A percentile compares a stretch with the other conserved stretches of the same genome.
phyloP scores from a whole-genome alignment of 2,888 invertebrate species.

The Tromatobia lineatoria region DNA sequence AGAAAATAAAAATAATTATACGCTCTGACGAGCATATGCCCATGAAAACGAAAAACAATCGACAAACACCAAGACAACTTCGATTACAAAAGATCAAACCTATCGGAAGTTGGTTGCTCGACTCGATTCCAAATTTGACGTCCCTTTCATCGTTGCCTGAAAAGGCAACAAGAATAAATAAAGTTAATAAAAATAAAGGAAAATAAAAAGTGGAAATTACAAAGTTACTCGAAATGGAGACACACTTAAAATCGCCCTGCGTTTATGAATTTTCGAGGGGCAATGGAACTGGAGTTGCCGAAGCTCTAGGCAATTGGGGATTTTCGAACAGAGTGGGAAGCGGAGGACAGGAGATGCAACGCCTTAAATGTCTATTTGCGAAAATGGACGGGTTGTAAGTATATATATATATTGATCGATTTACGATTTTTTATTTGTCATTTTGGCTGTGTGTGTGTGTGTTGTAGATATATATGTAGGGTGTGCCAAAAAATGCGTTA shows the following conservation, averaged over 20 bases:
- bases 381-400: constrained; percentile 80
- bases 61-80: not conserved
- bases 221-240: constrained; percentile 50
- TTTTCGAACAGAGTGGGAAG: constrained; percentile 77
- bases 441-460: not conserved
- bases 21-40: not conserved
- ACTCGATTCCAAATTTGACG: not conserved
- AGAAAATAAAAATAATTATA: not conserved
- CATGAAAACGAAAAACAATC: not conserved
- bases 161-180: too few species aligned
- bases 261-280: constrained; percentile 76
- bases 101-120: not conserved
- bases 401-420: not conserved
- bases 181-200: constrained; percentile 1
- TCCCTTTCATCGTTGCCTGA: not conserved
- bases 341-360: constrained; percentile 78
- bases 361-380: constrained; percentile 78
- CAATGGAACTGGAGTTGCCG: constrained; percentile 78
- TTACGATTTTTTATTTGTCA: constrained; percentile 1
- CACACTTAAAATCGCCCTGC: constrained; percentile 71
- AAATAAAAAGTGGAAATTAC: constrained; percentile 41
- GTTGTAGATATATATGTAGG: too few species aligned
- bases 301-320: constrained; percentile 82
- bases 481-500: too few species aligned
- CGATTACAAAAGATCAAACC: not conserved